phyloP scores from a whole-genome alignment of 2,113 vertebrate species.

The Craseonycteris thonglongyai region DNA sequence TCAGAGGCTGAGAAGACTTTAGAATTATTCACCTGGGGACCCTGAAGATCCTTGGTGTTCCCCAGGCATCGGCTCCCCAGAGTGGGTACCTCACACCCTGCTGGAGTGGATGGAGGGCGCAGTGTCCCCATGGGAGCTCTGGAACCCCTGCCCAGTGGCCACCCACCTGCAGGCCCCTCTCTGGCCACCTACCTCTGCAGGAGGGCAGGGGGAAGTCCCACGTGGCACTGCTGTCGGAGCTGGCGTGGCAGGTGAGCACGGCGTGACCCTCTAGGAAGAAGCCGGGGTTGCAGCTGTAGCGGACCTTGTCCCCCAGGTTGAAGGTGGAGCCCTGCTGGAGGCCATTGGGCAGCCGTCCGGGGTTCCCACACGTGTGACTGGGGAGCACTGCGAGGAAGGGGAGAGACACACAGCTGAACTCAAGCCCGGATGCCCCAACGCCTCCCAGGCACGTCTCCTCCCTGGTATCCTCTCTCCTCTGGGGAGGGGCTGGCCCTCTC shows the following conservation, averaged over 20 bases:
- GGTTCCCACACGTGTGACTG: conserved; percentile 96
- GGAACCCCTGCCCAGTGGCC: neutral
- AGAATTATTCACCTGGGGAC: neutral
- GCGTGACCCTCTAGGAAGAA: conserved; percentile 96
- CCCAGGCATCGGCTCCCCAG: neutral
- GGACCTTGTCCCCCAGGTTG: conserved; percentile 95
- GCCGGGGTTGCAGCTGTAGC: conserved; percentile 94
- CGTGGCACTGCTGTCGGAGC: conserved; percentile 85
- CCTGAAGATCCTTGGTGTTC: no score
- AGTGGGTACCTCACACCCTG: neutral
- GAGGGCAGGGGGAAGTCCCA: conserved; percentile 98
- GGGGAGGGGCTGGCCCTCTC: neutral
- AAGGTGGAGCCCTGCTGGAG: conserved; percentile 94
- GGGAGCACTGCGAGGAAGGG: conserved; percentile 86
- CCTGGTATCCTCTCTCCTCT: neutral
- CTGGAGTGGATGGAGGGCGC: accelerated
- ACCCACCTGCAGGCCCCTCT: neutral
- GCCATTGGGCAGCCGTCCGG: conserved; percentile 92
- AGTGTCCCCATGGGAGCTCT: neutral
- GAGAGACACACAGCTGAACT: neutral
- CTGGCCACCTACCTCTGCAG: conserved; percentile 89
- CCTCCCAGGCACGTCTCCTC: no score
- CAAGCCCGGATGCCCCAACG: accelerated
- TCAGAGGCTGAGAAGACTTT: neutral
- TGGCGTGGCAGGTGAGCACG: conserved; percentile 91